Evolutionary conservation across 1,140 invertebrate genomes (phyloP).

Genomic region (Potamilus streckersoni): DNA sequence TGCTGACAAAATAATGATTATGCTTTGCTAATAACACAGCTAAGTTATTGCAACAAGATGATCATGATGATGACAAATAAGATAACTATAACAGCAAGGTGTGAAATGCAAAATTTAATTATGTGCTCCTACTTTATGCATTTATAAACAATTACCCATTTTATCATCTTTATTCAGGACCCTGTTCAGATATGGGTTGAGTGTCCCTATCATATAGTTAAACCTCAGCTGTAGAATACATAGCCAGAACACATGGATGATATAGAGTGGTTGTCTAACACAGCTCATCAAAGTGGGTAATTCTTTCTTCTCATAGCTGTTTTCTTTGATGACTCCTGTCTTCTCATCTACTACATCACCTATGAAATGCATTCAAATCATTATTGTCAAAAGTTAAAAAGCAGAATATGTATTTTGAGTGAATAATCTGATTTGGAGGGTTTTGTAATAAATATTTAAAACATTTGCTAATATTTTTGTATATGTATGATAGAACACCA

Average conservation of each 20-base stretch:
- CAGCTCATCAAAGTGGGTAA: slow-evolving; percentile 33
- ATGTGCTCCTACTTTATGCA: background rate
- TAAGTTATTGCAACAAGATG: background rate
- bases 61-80: background rate
- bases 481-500: too few relatives aligned
- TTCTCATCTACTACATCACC: too few relatives aligned
- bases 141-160: slow-evolving; percentile 17
- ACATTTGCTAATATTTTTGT: too few relatives aligned
- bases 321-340: too few relatives aligned
- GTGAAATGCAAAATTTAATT: background rate
- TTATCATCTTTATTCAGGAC: slow-evolving; percentile 23
- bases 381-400: too few relatives aligned
- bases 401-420: too few relatives aligned
- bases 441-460: too few relatives aligned
- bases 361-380: too few relatives aligned
- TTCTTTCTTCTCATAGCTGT: background rate
- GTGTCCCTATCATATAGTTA: slow-evolving; percentile 43
- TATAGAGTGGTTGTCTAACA: slow-evolving; percentile 31
- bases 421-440: too few relatives aligned
- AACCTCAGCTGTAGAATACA: slow-evolving; percentile 49
- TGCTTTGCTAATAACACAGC: background rate
- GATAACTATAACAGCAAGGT: background rate
- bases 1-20: too few relatives aligned
- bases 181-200: slow-evolving; percentile 38
- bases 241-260: slow-evolving; percentile 46